Conservation (phyloP, 1,140 invertebrate species). For the Luehdorfia chinensis region DNA sequence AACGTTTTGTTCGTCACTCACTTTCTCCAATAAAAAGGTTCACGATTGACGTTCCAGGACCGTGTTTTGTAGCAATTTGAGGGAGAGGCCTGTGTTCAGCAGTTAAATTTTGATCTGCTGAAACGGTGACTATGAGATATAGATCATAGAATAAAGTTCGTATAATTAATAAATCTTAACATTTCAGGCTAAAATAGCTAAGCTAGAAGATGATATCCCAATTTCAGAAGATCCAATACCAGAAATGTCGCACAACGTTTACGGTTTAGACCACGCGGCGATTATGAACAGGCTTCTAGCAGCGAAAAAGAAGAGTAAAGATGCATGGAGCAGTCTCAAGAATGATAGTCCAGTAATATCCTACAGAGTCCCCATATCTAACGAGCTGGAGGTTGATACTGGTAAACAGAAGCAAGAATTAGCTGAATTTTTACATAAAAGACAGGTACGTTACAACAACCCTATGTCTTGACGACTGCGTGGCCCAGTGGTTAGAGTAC, state of each 20-base stretch:
- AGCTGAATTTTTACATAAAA: slow-evolving; percentile 56
- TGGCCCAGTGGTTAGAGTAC: no score
- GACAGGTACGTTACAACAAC: slow-evolving; percentile 43
- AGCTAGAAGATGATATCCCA: slow-evolving; percentile 55
- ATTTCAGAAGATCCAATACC: slow-evolving; percentile 64
- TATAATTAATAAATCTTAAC: no score
- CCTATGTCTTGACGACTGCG: no score
- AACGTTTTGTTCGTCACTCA: no score
- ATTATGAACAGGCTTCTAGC: slow-evolving; percentile 79
- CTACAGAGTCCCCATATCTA: slow-evolving; percentile 31
- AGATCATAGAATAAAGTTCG: no score
- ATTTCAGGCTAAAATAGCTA: slow-evolving; percentile 69
- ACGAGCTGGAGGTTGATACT: slow-evolving; percentile 25
- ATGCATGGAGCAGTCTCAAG: slow-evolving; percentile 68
- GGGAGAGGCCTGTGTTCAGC: no score
- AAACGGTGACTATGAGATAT: no score
- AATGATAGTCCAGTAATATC: slow-evolving; percentile 40
- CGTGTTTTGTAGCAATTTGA: no score
- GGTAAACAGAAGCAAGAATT: slow-evolving; percentile 51
- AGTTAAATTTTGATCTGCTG: no score
- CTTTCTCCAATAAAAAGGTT: no score
- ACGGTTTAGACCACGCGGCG: slow-evolving; percentile 81
- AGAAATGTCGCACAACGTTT: slow-evolving; percentile 83
- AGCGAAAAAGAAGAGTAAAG: slow-evolving; percentile 70
- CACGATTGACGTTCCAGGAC: no score